phyloP scores from a whole-genome alignment of 2,888 invertebrate genomes.

The Ophion costatus region DNA sequence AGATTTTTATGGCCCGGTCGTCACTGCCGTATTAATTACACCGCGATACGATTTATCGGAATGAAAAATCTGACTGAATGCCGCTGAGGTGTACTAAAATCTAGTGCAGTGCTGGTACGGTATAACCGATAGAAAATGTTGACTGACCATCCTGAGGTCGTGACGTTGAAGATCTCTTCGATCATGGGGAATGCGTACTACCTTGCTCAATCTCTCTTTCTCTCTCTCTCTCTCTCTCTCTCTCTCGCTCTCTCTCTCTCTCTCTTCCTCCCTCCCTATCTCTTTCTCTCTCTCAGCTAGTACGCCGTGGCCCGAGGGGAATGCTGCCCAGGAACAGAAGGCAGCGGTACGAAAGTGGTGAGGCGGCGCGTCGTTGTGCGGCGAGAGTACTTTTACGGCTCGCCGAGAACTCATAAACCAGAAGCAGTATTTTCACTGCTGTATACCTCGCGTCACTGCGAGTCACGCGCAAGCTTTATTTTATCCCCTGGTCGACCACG shows the following conservation, averaged over 20 bases:
- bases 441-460: conserved; percentile 69
- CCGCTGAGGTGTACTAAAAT: conserved; percentile 5
- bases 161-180: conserved; percentile 49
- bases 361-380: conserved; percentile 52
- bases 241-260: neutral
- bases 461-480: conserved; percentile 74
- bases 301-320: conserved; percentile 31
- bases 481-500: conserved; percentile 69
- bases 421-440: conserved; percentile 60
- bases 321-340: conserved; percentile 36
- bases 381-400: conserved; percentile 64
- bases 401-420: conserved; percentile 67
- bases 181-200: conserved; percentile 49
- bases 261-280: neutral
- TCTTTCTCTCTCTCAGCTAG: conserved; percentile 14
- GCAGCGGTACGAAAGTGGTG: conserved; percentile 45
- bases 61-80: neutral
- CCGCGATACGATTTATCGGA: neutral
- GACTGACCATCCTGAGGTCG: conserved; percentile 40
- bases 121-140: conserved; percentile 29
- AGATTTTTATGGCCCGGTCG: neutral
- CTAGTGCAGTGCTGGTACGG: neutral
- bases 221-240: neutral
- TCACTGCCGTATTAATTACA: neutral
- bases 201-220: conserved; percentile 35